Evolutionary conservation across 1,140 invertebrate genomes (phyloP).

Genomic region (Pentalonia nigronervosa): DNA sequence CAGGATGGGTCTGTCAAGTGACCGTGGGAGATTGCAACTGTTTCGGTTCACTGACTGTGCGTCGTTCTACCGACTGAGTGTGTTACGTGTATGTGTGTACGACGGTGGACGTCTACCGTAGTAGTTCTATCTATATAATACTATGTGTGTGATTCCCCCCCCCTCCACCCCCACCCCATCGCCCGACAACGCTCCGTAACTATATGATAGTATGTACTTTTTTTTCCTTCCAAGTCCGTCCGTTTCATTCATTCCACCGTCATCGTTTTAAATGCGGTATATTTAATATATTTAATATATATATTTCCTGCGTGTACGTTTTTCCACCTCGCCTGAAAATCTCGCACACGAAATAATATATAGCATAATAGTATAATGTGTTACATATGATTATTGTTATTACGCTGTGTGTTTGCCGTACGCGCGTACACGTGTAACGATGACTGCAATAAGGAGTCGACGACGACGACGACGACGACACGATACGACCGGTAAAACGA

Average conservation of each 20-base stretch:
- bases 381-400: background rate
- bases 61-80: slow-evolving; percentile 34
- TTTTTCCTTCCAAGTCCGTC: slow-evolving; percentile 35
- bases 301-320: background rate
- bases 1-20: slow-evolving; percentile 58
- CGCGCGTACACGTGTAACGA: background rate
- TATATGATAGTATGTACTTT: background rate
- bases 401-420: background rate
- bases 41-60: slow-evolving; percentile 56
- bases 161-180: no score
- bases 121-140: background rate
- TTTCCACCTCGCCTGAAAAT: slow-evolving; percentile 18
- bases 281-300: background rate
- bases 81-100: background rate
- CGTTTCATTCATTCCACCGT: slow-evolving; percentile 31
- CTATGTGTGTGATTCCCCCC: slow-evolving; percentile 36
- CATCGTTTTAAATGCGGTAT: background rate
- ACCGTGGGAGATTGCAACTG: slow-evolving; percentile 58
- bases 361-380: background rate
- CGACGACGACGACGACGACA: background rate
- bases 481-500: background rate
- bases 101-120: slow-evolving; percentile 15
- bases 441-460: background rate
- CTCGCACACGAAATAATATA: background rate
- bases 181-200: slow-evolving; percentile 33